A percentile compares a stretch with the other conserved stretches of the same genome.
Evolutionary conservation across 2,888 invertebrate genomes (phyloP).

Genomic region (Calliphora vomitoria): DNA sequence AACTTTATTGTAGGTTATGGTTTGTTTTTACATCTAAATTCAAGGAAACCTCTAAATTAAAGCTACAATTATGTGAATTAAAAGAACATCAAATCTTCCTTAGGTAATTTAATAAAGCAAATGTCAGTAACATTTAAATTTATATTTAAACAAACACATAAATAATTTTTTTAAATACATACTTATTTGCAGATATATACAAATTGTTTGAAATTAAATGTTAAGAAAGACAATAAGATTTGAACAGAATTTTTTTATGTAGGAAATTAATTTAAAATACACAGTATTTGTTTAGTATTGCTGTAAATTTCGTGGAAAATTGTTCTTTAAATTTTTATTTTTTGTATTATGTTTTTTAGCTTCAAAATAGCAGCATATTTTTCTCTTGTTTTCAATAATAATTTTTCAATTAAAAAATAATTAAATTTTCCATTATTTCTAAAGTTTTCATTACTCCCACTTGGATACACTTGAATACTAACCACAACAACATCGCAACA

Average conservation of each 20-base stretch:
- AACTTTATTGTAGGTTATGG: not conserved
- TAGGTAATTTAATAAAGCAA: not conserved
- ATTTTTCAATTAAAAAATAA: constrained; percentile 27
- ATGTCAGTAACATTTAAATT: not conserved
- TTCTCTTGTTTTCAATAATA: not conserved
- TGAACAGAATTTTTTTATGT: too few relatives aligned
- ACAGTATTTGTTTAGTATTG: too few relatives aligned
- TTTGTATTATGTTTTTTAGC: too few relatives aligned
- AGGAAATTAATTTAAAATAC: too few relatives aligned
- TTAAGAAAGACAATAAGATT: too few relatives aligned
- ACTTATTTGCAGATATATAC: not conserved
- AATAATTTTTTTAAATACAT: not conserved
- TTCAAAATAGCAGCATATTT: too few relatives aligned
- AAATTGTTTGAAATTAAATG: too few relatives aligned
- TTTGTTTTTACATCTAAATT: not conserved
- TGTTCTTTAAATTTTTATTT: too few relatives aligned
- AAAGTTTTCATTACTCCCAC: not conserved
- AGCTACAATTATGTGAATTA: not conserved
- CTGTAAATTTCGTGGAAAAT: too few relatives aligned
- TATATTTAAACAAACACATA: not conserved
- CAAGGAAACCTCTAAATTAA: not conserved
- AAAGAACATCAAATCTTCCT: not conserved
- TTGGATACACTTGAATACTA: constrained; percentile 27
- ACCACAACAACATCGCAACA: not conserved
- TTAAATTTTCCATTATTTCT: constrained; percentile 18